Conservation (phyloP, 2,113 vertebrate genomes). For the Anthoscopus minutus region DNA sequence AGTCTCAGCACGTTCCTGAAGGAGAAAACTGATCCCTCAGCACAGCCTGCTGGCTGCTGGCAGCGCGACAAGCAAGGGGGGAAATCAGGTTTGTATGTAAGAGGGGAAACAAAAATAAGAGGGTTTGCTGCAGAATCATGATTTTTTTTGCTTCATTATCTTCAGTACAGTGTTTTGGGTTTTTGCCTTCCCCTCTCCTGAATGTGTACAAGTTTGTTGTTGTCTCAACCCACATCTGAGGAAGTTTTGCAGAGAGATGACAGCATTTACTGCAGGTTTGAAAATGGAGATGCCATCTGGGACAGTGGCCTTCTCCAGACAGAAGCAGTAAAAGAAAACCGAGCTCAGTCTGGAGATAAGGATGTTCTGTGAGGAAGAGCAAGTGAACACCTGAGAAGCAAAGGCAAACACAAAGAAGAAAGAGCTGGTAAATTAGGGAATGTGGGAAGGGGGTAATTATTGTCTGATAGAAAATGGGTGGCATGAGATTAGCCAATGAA, state of each 20-base stretch:
- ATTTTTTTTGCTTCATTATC: not conserved
- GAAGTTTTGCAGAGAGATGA: not conserved
- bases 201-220: not conserved
- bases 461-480: not conserved
- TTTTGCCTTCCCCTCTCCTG: not conserved
- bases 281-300: not conserved
- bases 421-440: not conserved
- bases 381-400: not conserved
- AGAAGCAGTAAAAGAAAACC: not conserved
- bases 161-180: not conserved
- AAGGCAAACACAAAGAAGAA: not conserved
- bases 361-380: not conserved
- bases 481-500: no score
- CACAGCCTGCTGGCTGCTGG: conserved; percentile 33
- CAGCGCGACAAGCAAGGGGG: not conserved
- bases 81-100: accelerated
- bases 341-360: not conserved
- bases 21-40: not conserved
- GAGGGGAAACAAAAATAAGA: not conserved
- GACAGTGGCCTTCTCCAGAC: accelerated
- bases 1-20: not conserved
- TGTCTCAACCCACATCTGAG: not conserved
- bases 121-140: not conserved
- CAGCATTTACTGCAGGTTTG: not conserved
- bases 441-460: not conserved